These are phyloP conservation scores for Gymnarchus niloticus DNA, from an alignment of 2,113 vertebrate species.

Conservation along the genomic window DNA sequence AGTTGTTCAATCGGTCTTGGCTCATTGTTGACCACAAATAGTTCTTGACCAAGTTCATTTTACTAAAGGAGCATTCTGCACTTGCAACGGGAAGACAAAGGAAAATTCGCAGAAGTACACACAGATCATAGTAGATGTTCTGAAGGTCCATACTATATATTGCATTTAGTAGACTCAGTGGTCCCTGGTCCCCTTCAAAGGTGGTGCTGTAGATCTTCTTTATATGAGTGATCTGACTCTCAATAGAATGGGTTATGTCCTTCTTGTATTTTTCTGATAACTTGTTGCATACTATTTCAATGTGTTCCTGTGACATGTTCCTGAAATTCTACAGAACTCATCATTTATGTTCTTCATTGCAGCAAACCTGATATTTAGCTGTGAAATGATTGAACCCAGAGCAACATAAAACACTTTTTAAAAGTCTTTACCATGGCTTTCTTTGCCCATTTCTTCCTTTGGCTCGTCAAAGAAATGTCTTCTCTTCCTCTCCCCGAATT, in stretches of 20 bases:
- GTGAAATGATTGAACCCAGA: no score
- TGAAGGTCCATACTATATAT: background rate
- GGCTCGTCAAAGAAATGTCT: background rate
- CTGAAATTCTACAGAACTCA: no score
- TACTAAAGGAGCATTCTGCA: constrained; percentile 24
- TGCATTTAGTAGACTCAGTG: background rate
- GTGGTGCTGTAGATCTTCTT: background rate
- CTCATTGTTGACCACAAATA: constrained; percentile 27
- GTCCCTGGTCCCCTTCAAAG: background rate
- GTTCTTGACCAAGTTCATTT: constrained; percentile 26
- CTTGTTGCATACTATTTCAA: no score
- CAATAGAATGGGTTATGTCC: background rate
- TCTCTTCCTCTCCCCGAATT: background rate
- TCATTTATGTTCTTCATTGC: no score
- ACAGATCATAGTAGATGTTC: background rate
- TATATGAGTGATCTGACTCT: background rate
- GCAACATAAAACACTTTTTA: no score
- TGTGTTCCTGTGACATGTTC: no score
- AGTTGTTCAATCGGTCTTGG: constrained; percentile 28
- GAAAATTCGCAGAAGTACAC: background rate
- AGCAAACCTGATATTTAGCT: no score
- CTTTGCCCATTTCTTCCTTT: no score
- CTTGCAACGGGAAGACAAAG: background rate
- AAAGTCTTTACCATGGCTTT: no score
- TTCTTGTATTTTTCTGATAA: no score